Percentiles rank a stretch among this genome's conserved stretches.
Conservation (phyloP, 2,888 invertebrate species). For the Drosophila testacea region DNA sequence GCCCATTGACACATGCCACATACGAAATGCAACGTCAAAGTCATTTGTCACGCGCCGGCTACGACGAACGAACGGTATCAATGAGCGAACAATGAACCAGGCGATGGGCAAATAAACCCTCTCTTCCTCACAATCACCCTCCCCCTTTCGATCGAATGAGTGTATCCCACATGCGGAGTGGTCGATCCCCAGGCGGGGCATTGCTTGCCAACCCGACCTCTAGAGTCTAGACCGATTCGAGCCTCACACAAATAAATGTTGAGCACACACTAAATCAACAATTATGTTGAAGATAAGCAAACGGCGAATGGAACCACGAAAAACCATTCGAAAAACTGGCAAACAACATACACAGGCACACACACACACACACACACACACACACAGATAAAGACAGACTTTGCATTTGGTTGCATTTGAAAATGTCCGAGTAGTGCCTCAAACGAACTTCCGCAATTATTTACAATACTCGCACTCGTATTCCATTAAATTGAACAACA, state of each 20-base stretch:
- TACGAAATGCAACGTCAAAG: conserved; percentile 75
- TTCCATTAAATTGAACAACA: conserved; percentile 66
- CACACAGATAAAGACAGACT: background rate
- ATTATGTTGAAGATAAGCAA: conserved; percentile 75
- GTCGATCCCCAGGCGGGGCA: background rate
- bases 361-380: background rate
- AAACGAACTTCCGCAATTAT: conserved; percentile 81
- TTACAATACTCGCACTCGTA: conserved; percentile 57
- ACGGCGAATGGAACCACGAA: conserved; percentile 41
- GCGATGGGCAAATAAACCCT: conserved; percentile 52
- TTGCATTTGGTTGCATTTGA: conserved; percentile 33
- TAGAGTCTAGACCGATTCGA: conserved; percentile 20
- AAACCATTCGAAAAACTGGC: conserved; percentile 14
- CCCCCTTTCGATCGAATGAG: conserved; percentile 1
- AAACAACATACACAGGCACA: background rate
- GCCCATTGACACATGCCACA: conserved; percentile 67
- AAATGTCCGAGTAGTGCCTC: conserved; percentile 56
- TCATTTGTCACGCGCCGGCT: conserved; percentile 77
- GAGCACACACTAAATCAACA: conserved; percentile 79
- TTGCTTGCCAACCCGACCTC: conserved; percentile 7
- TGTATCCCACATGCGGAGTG: conserved; percentile 15
- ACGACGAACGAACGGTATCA: conserved; percentile 64
- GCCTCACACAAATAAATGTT: conserved; percentile 64
- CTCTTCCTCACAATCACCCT: conserved; percentile 1
- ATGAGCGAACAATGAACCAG: conserved; percentile 76